Conservation (phyloP, 2,888 invertebrate species). For the Dolichomitus sp. region DNA sequence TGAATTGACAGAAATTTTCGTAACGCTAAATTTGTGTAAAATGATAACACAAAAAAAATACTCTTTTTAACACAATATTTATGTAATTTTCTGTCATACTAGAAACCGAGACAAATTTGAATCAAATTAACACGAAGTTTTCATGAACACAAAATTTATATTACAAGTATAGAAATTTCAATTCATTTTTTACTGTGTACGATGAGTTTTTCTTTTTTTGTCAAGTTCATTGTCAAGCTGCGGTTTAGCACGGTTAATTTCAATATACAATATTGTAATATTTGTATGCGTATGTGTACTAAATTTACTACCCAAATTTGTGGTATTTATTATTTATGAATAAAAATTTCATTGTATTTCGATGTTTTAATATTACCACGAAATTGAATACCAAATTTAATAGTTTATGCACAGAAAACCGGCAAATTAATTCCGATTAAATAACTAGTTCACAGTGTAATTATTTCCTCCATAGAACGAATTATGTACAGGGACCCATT, state of each 20-base stretch:
- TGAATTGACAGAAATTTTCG: too few relatives aligned
- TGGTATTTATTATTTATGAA: background rate
- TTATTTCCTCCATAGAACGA: constrained; percentile 8
- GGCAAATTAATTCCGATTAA: background rate
- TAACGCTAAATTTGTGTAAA: too few relatives aligned
- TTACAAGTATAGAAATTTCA: background rate
- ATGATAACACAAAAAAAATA: too few relatives aligned
- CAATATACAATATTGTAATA: constrained; percentile 7
- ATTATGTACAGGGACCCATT: constrained; percentile 14
- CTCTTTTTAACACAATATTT: too few relatives aligned
- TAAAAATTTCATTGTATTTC: background rate
- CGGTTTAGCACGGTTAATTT: background rate
- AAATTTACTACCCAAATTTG: background rate
- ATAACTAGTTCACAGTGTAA: constrained; percentile 3
- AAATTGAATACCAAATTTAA: background rate
- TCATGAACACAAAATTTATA: too few relatives aligned
- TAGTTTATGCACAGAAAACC: background rate
- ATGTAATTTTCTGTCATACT: too few relatives aligned
- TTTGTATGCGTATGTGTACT: background rate
- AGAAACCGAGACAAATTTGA: too few relatives aligned
- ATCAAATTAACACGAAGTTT: too few relatives aligned
- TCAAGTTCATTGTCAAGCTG: constrained; percentile 10
- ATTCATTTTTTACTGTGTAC: background rate
- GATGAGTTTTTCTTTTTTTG: background rate
- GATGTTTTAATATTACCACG: background rate